Conservation (phyloP, 2,113 vertebrate genomes). For the Colius striatus region DNA sequence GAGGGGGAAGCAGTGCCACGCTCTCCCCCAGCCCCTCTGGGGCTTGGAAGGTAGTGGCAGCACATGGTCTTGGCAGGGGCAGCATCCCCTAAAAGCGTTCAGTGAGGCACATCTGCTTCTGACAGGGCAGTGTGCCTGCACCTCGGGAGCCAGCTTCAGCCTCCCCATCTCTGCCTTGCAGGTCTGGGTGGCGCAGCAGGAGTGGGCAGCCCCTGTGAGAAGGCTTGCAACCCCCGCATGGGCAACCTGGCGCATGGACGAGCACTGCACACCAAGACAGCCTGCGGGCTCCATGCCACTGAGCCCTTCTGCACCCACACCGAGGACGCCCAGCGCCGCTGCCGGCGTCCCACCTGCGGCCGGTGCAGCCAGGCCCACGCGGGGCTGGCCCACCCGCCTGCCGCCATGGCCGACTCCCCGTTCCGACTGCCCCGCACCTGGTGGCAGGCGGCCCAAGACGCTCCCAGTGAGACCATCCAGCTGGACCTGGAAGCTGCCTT, state of each 20-base stretch:
- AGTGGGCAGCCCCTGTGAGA: conserved; percentile 83
- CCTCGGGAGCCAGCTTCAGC: accelerated
- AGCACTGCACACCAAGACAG: conserved; percentile 83
- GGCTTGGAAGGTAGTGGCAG: accelerated
- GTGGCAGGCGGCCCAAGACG: conserved; percentile 91
- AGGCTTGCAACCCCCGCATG: conserved; percentile 94
- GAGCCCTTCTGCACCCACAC: conserved; percentile 85
- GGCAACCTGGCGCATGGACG: conserved; percentile 91
- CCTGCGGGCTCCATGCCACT: conserved; percentile 81
- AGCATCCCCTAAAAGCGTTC: not conserved
- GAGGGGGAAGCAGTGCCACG: accelerated
- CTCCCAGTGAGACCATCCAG: conserved; percentile 83
- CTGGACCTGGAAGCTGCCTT: conserved; percentile 92
- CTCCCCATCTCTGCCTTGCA: conserved; percentile 27
- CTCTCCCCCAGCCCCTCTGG: accelerated
- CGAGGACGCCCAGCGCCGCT: conserved; percentile 74
- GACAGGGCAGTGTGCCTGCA: accelerated
- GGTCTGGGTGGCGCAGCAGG: conserved; percentile 63
- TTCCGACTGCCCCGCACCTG: conserved; percentile 92
- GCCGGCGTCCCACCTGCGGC: conserved; percentile 76
- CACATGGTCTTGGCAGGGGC: accelerated
- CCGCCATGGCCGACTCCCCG: conserved; percentile 93
- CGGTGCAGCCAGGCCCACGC: conserved; percentile 82
- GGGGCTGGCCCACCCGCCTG: conserved; percentile 83
- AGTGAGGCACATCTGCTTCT: accelerated